These are phyloP conservation scores for Spilarctia lutea DNA, from an alignment of 2,888 invertebrate genomes.

Conservation along the genomic window DNA sequence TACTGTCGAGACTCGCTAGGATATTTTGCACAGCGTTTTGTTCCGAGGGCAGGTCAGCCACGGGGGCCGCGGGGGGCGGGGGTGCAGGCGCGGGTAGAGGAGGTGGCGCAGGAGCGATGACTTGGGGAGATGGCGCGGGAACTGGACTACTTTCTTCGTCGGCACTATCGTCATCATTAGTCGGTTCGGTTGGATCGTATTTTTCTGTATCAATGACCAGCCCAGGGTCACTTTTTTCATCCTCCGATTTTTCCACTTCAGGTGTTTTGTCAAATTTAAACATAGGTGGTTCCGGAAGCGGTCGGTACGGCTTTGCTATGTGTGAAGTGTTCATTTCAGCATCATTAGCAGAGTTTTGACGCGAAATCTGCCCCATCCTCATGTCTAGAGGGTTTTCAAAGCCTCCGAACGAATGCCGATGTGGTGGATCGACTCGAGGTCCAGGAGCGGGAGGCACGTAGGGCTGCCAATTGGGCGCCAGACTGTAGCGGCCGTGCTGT, in stretches of 20 bases:
- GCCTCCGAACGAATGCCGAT: slow-evolving; percentile 69
- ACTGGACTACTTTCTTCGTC: slow-evolving; percentile 20
- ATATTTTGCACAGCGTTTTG: slow-evolving; percentile 53
- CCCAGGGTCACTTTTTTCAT: slow-evolving; percentile 85
- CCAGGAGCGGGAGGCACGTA: slow-evolving; percentile 48
- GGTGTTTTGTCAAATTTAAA: slow-evolving; percentile 68
- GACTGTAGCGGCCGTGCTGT: slow-evolving; percentile 44
- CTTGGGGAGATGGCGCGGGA: slow-evolving; percentile 20
- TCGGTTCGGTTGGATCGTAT: slow-evolving; percentile 86
- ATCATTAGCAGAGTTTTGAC: slow-evolving; percentile 41
- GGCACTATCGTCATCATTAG: slow-evolving; percentile 72
- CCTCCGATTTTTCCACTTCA: slow-evolving; percentile 78
- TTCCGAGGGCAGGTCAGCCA: slow-evolving; percentile 21
- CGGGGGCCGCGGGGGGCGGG: slow-evolving; percentile 23
- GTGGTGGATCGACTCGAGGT: slow-evolving; percentile 44
- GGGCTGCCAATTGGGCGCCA: slow-evolving; percentile 60
- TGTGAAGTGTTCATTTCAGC: slow-evolving; percentile 26
- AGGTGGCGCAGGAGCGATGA: slow-evolving; percentile 20
- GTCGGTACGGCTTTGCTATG: slow-evolving; percentile 48
- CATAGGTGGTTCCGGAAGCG: slow-evolving; percentile 73
- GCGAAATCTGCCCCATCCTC: slow-evolving; percentile 62
- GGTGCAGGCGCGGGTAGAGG: slow-evolving; percentile 22
- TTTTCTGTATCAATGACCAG: slow-evolving; percentile 87
- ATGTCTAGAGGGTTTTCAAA: slow-evolving; percentile 75
- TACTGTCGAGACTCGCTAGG: slow-evolving; percentile 61